Conservation (phyloP, 2,113 vertebrate genomes). For the Cygnus buccinator region DNA sequence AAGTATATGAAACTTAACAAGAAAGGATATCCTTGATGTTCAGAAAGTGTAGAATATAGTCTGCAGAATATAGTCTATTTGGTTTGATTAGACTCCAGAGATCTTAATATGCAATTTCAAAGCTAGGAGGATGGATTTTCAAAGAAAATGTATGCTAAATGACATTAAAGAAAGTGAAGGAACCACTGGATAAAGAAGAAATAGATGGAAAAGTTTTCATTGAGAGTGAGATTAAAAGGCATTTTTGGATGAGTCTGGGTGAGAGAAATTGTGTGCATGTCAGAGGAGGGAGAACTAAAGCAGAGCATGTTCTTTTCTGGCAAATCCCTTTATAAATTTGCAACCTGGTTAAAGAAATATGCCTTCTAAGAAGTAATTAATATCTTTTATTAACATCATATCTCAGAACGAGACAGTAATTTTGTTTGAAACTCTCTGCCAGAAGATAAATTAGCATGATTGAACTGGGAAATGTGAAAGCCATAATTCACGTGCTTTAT, state of each 20-base stretch:
- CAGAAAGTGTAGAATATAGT: not conserved
- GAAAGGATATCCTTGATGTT: not conserved
- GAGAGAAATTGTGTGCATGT: not conserved
- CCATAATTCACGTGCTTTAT: slow-evolving; percentile 56
- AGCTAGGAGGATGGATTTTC: not conserved
- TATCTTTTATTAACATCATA: slow-evolving; percentile 50
- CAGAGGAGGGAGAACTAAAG: not conserved
- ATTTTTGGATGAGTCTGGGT: not conserved
- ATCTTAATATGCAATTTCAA: not conserved
- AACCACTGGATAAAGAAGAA: not conserved
- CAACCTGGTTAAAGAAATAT: slow-evolving; percentile 20
- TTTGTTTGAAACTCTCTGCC: slow-evolving; percentile 55
- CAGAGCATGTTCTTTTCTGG: not conserved
- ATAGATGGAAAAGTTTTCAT: not conserved
- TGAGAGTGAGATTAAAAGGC: not conserved
- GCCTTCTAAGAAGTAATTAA: slow-evolving; percentile 53
- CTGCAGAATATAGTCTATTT: not conserved
- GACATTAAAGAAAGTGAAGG: not conserved
- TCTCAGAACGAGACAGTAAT: slow-evolving; percentile 43
- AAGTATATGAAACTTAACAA: not conserved
- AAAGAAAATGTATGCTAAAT: not conserved
- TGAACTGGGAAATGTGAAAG: slow-evolving; percentile 53
- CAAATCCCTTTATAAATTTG: not conserved
- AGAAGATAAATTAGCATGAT: slow-evolving; percentile 61
- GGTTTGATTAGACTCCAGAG: not conserved